Conservation (phyloP, 2,113 vertebrate genomes). For the Scytalopus superciliaris region DNA sequence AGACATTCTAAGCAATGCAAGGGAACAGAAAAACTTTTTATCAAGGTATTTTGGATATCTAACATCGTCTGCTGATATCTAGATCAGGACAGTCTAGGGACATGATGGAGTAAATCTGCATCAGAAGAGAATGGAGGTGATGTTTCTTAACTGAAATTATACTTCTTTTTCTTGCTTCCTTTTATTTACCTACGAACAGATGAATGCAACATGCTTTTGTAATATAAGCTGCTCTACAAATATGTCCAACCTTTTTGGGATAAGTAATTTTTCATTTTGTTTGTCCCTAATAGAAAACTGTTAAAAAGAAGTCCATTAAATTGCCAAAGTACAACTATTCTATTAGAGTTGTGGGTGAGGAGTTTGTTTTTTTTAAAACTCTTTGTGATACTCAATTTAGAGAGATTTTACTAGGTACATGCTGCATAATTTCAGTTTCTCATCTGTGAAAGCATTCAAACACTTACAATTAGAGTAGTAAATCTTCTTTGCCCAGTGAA, state of each 20-base stretch:
- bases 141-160: not conserved
- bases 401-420: not conserved
- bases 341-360: not conserved
- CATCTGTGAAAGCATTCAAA: not conserved
- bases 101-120: not conserved
- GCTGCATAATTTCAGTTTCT: not conserved
- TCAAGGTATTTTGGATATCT: not conserved
- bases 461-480: not conserved
- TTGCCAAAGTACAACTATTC: not conserved
- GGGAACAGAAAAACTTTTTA: not conserved
- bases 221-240: not conserved
- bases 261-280: not conserved
- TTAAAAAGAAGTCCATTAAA: not conserved
- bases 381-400: not conserved
- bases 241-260: not conserved
- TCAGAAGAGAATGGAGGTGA: not conserved
- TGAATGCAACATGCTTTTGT: not conserved
- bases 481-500: not conserved
- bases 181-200: not conserved
- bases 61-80: not conserved
- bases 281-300: not conserved
- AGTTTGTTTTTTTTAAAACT: not conserved
- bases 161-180: not conserved
- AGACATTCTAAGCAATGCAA: not conserved
- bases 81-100: not conserved